Percentiles rank a stretch among this genome's conserved stretches.
These are phyloP conservation scores for Catharus minimus DNA, from an alignment of 2,113 vertebrate genomes.

Conservation along the genomic window DNA sequence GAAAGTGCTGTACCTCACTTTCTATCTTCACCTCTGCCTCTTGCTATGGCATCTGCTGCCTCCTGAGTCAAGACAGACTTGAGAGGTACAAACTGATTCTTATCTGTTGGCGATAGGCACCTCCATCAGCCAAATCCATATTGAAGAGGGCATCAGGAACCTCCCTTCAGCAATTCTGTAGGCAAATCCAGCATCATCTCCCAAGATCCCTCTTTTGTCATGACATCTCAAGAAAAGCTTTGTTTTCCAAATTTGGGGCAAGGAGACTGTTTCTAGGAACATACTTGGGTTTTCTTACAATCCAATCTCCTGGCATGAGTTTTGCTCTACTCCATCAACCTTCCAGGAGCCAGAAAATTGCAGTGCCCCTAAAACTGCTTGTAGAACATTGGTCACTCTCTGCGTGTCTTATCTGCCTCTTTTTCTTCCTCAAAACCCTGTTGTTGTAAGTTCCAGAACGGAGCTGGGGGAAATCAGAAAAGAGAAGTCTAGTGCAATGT, in stretches of 20 bases:
- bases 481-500: not conserved
- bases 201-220: not conserved
- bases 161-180: not conserved
- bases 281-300: not conserved
- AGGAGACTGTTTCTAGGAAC: not conserved
- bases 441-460: not conserved
- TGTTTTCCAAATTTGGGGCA: not conserved
- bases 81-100: not conserved
- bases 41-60: not conserved
- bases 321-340: not conserved
- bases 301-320: not conserved
- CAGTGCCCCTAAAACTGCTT: not conserved
- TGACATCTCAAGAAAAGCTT: not conserved
- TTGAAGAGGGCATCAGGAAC: not conserved
- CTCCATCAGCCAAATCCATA: not conserved
- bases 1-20: not conserved
- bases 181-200: not conserved
- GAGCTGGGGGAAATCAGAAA: not conserved
- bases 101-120: not conserved
- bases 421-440: not conserved
- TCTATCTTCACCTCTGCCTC: not conserved
- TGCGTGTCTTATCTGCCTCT: not conserved
- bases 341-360: not conserved
- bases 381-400: not conserved
- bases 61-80: not conserved